These are phyloP conservation scores for Oryzias curvinotus DNA, from an alignment of 2,113 vertebrate species.

Conservation along the genomic window DNA sequence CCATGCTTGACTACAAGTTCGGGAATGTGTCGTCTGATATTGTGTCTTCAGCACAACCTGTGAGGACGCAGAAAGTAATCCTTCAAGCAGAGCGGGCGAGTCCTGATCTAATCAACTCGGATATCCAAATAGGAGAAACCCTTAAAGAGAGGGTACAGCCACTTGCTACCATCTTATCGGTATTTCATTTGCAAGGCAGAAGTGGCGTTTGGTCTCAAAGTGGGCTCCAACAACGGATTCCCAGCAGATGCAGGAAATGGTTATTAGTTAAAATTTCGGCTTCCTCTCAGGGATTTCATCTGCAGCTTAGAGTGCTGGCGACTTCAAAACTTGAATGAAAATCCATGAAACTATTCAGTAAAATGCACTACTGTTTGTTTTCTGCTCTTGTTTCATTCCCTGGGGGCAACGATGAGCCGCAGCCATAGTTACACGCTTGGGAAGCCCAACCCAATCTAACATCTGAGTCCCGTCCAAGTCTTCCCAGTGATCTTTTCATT, in stretches of 20 bases:
- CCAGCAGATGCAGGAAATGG: slow-evolving; percentile 33
- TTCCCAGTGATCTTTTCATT: no score
- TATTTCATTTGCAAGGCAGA: slow-evolving; percentile 5
- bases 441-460: no score
- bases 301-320: no score
- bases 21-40: slow-evolving; percentile 68
- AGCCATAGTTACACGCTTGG: no score
- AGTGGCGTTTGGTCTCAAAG: slow-evolving; percentile 17
- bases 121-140: slow-evolving; percentile 9
- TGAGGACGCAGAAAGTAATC: slow-evolving; percentile 49
- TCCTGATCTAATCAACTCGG: slow-evolving; percentile 28
- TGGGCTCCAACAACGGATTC: slow-evolving; percentile 38
- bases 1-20: slow-evolving; percentile 50
- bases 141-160: neutral
- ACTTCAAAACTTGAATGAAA: no score
- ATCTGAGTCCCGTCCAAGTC: no score
- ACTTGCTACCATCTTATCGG: neutral
- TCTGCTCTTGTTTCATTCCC: no score
- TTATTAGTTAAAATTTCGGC: slow-evolving; percentile 62
- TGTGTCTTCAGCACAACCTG: slow-evolving; percentile 48
- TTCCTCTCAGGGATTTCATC: slow-evolving; percentile 8
- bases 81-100: neutral
- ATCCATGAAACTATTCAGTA: no score
- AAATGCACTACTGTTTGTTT: no score
- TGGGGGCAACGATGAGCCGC: no score